Evolutionary conservation across 1,140 invertebrate species (phyloP), one percentile per base, ranked within the genome.

Genomic region (Tetramorium simillimum): DNA sequence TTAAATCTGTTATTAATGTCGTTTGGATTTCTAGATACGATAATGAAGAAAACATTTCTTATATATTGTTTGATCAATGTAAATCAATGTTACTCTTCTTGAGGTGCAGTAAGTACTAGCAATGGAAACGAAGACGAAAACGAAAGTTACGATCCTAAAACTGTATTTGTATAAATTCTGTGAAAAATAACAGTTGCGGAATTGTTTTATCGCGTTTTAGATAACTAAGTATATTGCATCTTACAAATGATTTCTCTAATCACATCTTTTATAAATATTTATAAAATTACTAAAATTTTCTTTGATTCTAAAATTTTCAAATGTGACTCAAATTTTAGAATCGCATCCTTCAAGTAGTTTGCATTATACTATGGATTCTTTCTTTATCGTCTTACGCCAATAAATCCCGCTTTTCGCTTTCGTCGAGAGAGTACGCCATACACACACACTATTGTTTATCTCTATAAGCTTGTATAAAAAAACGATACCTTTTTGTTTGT

Each of bases 401-500:
- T 56, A 73, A 18, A 51, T 82, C 40, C 80, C 80, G 43, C 46
- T 80, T 80, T 80, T 53, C n/a, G n/a, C 28, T 80, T 60, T 73
- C 78, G 40, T 73, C 78, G 63, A 87, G 21, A 67, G 46, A 84
- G 16, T 73, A 86, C 51, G 51, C 80, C 46, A 46, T 69, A 69
- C 21, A 69, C 65, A 69, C 65, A 69, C 24, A 84, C 40, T 85
- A 88, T 81, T 43, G 40, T 84, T 89, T 88, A 91, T 43, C 53
- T 72, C 87, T 91, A 81, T 70, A 91, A 91, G 87, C 69, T 89
- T 91, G 89, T 91, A 91, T 91, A 91, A 91, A 69, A 63, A 91
- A 91, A 91, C 77, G 89, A 91, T 89, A 80, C 69, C 63, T 86
- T 84, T 33, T 80, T 63, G 33, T 86, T 46, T 89, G 28, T 87